These are phyloP conservation scores for Gymnoscopelus braueri DNA, from an alignment of 2,797 vertebrate species.

Conservation along the genomic window DNA sequence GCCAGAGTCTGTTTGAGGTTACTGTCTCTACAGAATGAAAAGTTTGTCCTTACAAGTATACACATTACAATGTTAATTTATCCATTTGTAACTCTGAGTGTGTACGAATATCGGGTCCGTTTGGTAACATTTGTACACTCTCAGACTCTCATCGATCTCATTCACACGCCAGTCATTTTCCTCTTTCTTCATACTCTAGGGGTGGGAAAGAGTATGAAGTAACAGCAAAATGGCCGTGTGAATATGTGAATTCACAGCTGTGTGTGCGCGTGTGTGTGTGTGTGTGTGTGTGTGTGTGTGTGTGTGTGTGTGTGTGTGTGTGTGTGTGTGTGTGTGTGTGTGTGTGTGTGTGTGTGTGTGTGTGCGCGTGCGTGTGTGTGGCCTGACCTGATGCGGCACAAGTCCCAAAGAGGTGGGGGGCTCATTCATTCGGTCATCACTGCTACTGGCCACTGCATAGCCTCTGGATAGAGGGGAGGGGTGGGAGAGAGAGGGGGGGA, in stretches of 20 bases:
- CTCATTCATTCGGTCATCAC: constrained; percentile 97
- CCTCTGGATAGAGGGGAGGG: constrained; percentile 80
- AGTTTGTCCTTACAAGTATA: too few species aligned
- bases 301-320: constrained; percentile 14
- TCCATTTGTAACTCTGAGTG: too few species aligned
- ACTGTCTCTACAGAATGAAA: too few species aligned
- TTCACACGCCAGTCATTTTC: too few species aligned
- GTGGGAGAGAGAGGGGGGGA: constrained; percentile 42
- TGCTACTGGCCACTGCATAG: constrained; percentile 96
- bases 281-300: not conserved
- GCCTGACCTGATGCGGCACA: constrained; percentile 95
- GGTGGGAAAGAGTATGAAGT: too few species aligned
- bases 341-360: constrained; percentile 13
- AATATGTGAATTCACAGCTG: too few species aligned
- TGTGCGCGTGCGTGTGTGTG: constrained; percentile 12
- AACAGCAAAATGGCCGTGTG: not conserved
- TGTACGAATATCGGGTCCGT: too few species aligned
- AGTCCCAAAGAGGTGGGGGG: constrained; percentile 97
- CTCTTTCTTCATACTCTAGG: too few species aligned
- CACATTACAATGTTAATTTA: too few species aligned
- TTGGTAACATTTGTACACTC: too few species aligned
- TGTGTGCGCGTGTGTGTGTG: not conserved
- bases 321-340: constrained; percentile 9
- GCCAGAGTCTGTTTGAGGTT: too few species aligned
- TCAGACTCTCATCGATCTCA: too few species aligned